Evolutionary conservation across 2,888 invertebrate genomes (phyloP), one percentile per base, ranked within the genome.

Genomic region (Orchestes rusci): DNA sequence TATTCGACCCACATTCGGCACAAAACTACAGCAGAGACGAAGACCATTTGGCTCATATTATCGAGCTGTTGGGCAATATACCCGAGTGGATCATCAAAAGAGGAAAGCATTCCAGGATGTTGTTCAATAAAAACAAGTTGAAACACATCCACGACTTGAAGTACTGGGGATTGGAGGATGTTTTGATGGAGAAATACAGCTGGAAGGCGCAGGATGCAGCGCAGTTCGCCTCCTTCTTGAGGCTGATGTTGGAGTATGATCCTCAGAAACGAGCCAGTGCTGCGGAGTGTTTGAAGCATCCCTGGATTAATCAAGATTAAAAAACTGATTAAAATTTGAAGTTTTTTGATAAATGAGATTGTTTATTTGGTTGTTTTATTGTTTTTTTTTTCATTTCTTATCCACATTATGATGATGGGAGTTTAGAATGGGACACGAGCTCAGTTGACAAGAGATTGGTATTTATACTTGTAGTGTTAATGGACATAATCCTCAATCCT

Each of bases 11-110:
- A 36, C 97, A 97, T 69, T 93, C 93, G 29, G 95, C 96, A 29
- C 93, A 94, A 62, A 91, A 92, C 53, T 99, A 97, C 68, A 86
- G 88, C 54, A 77, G 97, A 50, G 97, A 99, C 70, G 99, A 99
- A 71, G 99, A 99, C 71, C 99, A 99, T 65, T 76, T 99, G 62
- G 99, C 99, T 47, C 99, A 99, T 67, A 94, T 99, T 63, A 97
- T 97, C 58, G 99, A 99, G 71, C 75, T 99, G 54, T 75, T 99
- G 50, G 99, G 99, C 45, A 85, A 91, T 60, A 97, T 99, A 69
- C 97, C 99, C 20, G 82, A 84, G 59, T 77, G 86, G 61, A 91
- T 99, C 63, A 93, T 94, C 51, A 82, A 91, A 56, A 82, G 86
- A 52, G 97, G 97, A 52, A 86, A 87, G 66, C 91, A 94, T 72